Base-by-base conservation (phyloP, 2,113 vertebrate species). In the Chionis minor region DNA sequence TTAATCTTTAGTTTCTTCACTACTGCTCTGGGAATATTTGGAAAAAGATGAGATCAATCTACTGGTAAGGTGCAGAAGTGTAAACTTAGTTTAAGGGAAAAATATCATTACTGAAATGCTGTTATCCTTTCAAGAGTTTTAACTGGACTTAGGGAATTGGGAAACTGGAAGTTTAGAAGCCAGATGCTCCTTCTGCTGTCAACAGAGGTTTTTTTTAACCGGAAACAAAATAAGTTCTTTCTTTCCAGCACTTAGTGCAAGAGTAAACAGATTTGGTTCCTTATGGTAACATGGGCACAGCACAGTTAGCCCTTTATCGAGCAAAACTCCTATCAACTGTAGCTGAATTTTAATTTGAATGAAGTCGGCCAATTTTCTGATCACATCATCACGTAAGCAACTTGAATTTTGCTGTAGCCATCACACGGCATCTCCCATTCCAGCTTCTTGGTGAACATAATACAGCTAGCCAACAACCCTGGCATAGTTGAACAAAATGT, bases 111-210 rank as follows among this genome's bases (percentile, higher is more conserved):
- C 38, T 18, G 63, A 86, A 45, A 35, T 70, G 6, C 63, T 86
- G 7, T 20, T 91, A 13, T 80, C 30, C 23, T 87, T 94, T 90
- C 49, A 49, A 44, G 63, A 63, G 33, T 47, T 91, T 75, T 67
- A 65, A 33, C 28, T 54, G 54, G 47, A 66, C 13, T 81, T 55
- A 30, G 14, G 0, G 1, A 86, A 22, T 8, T 71, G 65, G 26
- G 33, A 86, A 86, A n/a, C 6, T 61, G 30, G 27, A 88, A 74
- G 12, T 86, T 81, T 54, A 77, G 56, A 62, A 87, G 70, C 61
- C 84, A 96, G 61, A 67, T 90, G 61, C 70, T 94, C 18, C 44
- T 91, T 27, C 56, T 87, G 75, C 62, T 96, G 65, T 96, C 87
- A 96, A 54, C 78, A 89, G 69, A 10, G 9, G 56, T 35, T 23